Evolutionary conservation across 2,888 invertebrate genomes (phyloP).

Genomic region (Zonitis immaculata): DNA sequence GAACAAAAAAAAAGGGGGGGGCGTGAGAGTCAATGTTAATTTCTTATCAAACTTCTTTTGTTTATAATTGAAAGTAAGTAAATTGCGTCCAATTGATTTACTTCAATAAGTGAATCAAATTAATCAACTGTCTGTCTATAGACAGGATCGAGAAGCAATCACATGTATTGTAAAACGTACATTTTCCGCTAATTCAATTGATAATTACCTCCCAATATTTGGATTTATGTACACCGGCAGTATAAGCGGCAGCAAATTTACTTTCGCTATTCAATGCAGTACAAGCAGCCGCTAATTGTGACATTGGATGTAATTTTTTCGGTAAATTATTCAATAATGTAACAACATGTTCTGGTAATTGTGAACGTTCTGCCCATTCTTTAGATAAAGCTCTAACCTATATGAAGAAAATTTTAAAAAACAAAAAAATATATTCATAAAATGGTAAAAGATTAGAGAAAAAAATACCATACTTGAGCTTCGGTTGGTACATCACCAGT

Average conservation of each 20-base stretch:
- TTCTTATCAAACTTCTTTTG: too few species aligned
- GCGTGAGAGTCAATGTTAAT: too few species aligned
- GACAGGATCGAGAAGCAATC: too few species aligned
- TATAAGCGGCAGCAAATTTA: slow-evolving; percentile 85
- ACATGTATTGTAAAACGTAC: too few species aligned
- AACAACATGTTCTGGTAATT: slow-evolving; percentile 87
- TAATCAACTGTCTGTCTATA: too few species aligned
- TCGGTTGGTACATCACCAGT: slow-evolving; percentile 85
- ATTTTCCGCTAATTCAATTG: too few species aligned
- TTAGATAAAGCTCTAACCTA: slow-evolving; percentile 67
- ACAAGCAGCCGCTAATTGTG: slow-evolving; percentile 87
- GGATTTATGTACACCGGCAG: slow-evolving; percentile 79
- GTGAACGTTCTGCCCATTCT: slow-evolving; percentile 86
- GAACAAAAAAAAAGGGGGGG: too few species aligned
- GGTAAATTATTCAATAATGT: slow-evolving; percentile 91
- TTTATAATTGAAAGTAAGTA: too few species aligned
- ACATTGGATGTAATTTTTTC: slow-evolving; percentile 86
- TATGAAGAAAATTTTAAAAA: neutral
- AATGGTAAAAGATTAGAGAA: too few species aligned
- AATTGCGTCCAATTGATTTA: too few species aligned
- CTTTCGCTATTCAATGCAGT: slow-evolving; percentile 91
- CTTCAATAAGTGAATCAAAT: too few species aligned
- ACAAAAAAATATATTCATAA: slow-evolving; percentile 5
- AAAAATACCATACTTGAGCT: slow-evolving; percentile 53
- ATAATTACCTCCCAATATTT: slow-evolving; percentile 75